Evolutionary conservation across 2,113 vertebrate species (phyloP).

Genomic region (Hemiscyllium ocellatum): DNA sequence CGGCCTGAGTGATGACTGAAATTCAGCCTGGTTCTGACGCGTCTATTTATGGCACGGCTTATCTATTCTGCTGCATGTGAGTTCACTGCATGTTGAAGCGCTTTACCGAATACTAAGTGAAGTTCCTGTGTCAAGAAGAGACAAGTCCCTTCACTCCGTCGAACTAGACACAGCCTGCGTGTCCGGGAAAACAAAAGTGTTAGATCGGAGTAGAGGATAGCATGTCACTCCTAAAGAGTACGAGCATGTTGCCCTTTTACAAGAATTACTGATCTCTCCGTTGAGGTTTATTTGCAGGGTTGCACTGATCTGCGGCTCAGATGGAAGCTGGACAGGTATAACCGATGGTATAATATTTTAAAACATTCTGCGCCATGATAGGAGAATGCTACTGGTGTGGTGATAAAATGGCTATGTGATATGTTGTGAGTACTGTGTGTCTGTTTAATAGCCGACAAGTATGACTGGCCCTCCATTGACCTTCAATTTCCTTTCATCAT

Average conservation of each 20-base stretch:
- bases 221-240: not conserved
- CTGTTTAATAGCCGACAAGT: not conserved
- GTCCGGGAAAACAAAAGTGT: slow-evolving; percentile 16
- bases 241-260: not conserved
- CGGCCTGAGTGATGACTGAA: slow-evolving; percentile 31
- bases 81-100: not conserved
- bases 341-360: not conserved
- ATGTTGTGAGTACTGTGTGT: not conserved
- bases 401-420: not conserved
- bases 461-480: not conserved
- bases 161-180: not conserved
- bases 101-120: slow-evolving; percentile 25
- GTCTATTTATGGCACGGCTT: slow-evolving; percentile 34
- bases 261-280: not conserved
- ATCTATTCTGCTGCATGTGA: slow-evolving; percentile 26
- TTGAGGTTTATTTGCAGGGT: not conserved
- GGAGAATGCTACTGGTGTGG: not conserved
- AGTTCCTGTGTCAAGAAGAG: not conserved
- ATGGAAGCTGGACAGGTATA: slow-evolving; percentile 35
- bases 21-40: slow-evolving; percentile 5
- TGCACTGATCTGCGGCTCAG: slow-evolving; percentile 12
- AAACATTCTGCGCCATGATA: not conserved
- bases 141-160: not conserved
- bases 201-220: not conserved
- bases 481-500: not conserved